Base-by-base conservation (phyloP, 30 jellyfish, hydroid and myxozoan genomes). In the Pelagia noctiluca region DNA sequence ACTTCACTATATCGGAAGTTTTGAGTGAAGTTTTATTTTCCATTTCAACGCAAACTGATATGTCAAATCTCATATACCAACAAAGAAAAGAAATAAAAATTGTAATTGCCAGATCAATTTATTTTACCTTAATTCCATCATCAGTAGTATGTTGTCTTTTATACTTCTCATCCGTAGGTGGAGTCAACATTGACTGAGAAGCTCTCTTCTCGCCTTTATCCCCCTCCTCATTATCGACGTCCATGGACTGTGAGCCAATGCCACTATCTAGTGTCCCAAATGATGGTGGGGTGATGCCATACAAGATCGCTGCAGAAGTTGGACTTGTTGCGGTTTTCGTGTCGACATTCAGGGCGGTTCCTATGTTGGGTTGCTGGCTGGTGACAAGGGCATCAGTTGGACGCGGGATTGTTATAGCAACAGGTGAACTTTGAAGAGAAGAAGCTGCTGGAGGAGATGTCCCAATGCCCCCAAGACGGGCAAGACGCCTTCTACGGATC, bases 231-330 rank as follows among this genome's bases (percentile, higher is more conserved):
- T 42, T 67, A 52, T 88, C 93, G 25, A 86, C 75, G 22, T 86
- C 98, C 95, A 91, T 86, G 11, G 98, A 80, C 46, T 91, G 98
- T 12, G 98, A 69, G 22, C 85, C 88, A 52, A 50, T 35, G 61
- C 97, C 97, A 69, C 97, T 89, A 35, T 89, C 97, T 28, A 69
- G 29, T 25, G 96, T 42, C 13, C 88, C 24, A 13, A 71, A 50
- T 50, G 47, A 63, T 3, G 88, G 88, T 8, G 92, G 96, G 19
- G 96, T 30, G 42, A 70, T n/a, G 42, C 95, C 95, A 83, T 89
- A 89, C 29, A 89, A 76, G 3, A 67, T 36, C 34, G 90, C 88
- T 71, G 89, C 89, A 2, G 97, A 89, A 3, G 97, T 76, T 62
- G 97, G 97, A 71, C 92, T 82, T 16, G 60, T 78, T 21, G 86